Conservation (phyloP, 2,113 vertebrate genomes). For the Paratilapia polleni region DNA sequence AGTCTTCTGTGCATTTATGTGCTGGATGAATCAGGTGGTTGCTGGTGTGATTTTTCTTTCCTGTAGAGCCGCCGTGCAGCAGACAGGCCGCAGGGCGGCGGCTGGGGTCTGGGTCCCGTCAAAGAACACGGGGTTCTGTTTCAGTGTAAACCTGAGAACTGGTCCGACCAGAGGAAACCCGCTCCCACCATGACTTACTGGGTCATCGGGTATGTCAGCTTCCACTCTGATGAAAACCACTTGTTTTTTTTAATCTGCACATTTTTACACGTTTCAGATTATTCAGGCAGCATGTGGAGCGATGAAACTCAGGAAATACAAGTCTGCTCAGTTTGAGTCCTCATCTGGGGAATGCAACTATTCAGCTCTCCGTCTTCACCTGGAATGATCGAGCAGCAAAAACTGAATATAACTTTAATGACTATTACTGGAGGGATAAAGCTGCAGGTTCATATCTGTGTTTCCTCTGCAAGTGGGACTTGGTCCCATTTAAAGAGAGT, state of each 20-base stretch:
- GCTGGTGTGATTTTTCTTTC: neutral
- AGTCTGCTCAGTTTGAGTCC: neutral
- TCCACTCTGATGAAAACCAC: neutral
- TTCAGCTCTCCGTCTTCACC: conserved; percentile 3
- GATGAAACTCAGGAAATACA: neutral
- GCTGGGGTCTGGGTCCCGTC: conserved; percentile 80
- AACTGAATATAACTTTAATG: neutral
- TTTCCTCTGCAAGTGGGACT: neutral
- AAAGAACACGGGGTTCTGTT: conserved; percentile 95
- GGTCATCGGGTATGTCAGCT: conserved; percentile 90
- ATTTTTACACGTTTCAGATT: neutral
- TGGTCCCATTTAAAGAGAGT: neutral
- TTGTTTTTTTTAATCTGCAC: neutral
- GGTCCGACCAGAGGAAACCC: conserved; percentile 90
- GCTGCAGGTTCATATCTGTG: rapidly evolving
- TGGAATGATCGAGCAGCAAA: neutral
- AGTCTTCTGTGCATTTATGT: neutral
- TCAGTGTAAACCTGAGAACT: conserved; percentile 92
- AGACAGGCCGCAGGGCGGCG: conserved; percentile 59
- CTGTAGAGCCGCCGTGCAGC: conserved; percentile 51
- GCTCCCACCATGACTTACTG: conserved; percentile 95
- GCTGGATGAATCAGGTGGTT: neutral
- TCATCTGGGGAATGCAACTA: neutral
- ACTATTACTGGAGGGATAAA: neutral
- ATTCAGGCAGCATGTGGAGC: neutral